A percentile compares a stretch with the other conserved stretches of the same genome.
These are phyloP conservation scores for Drosophila oshimai DNA, from an alignment of 1,140 invertebrate genomes.

Conservation along the genomic window DNA sequence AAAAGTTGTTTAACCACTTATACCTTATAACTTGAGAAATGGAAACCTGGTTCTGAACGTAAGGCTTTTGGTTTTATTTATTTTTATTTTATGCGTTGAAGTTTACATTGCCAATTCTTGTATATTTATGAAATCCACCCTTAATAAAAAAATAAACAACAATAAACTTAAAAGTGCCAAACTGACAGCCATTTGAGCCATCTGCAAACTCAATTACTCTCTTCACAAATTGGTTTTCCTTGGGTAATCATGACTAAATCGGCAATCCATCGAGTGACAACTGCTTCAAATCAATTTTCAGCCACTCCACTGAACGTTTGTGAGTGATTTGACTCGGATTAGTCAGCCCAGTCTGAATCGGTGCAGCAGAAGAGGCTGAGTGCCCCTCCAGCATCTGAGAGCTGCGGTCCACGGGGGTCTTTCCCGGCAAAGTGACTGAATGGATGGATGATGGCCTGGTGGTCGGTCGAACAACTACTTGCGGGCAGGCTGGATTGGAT, in stretches of 20 bases:
- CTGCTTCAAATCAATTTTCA: slow-evolving; percentile 29
- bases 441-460: slow-evolving; percentile 16
- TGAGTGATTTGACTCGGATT: slow-evolving; percentile 49
- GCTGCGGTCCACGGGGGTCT: slow-evolving; percentile 40
- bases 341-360: slow-evolving; percentile 3
- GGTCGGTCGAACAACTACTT: slow-evolving; percentile 34
- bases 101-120: too few species aligned
- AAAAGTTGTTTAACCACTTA: too few species aligned
- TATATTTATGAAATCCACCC: too few species aligned
- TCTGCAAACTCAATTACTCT: not conserved
- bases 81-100: too few species aligned
- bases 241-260: not conserved
- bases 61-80: too few species aligned
- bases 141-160: not conserved
- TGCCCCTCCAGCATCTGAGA: slow-evolving; percentile 14
- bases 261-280: not conserved
- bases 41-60: too few species aligned
- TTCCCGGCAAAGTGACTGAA: slow-evolving; percentile 20
- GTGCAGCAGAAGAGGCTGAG: slow-evolving; percentile 8
- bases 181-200: not conserved
- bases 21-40: too few species aligned
- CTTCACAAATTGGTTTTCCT: not conserved
- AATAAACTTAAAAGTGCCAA: not conserved
- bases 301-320: slow-evolving; percentile 4
- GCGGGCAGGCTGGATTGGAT: not conserved